Evolutionary conservation across 2,888 invertebrate genomes (phyloP), one percentile per base, ranked within the genome.

Genomic region (Hololepta plana): DNA sequence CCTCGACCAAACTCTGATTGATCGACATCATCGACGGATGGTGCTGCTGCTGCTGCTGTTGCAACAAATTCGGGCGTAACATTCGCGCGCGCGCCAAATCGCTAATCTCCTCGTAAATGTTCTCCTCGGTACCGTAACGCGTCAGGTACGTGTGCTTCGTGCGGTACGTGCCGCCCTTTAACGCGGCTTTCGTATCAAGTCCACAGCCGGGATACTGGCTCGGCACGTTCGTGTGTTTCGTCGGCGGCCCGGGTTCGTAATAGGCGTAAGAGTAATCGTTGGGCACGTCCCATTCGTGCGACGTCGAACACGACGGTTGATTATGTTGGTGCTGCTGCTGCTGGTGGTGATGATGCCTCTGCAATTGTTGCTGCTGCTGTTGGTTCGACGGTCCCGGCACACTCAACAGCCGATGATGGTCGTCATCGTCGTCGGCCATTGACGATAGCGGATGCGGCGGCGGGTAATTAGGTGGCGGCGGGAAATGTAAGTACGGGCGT

Each of bases 231-330:
- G 70, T 67, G 40, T 66, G 65, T 29, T 61, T 56, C 40, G 63
- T 64, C 31, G 64, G 62, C 4, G 67, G 65, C 2, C 70, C 70
- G 0, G 70, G 68, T 44, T 79, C 79, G 49, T 81, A 80, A 49
- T 82, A 82, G 11, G 81, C 81, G 50, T 82, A 82, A 8, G 80
- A 76, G 53, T 82, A 82, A 46, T 80, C 81, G 33, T 45, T 40
- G 31, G 42, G 46, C 16, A n/a, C n/a, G n/a, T n/a, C n/a, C n/a
- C n/a, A n/a, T n/a, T n/a, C n/a, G n/a, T n/a, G n/a, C n/a, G n/a
- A n/a, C n/a, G n/a, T n/a, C n/a, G n/a, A n/a, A n/a, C n/a, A n/a
- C n/a, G n/a, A n/a, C n/a, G n/a, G n/a, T n/a, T n/a, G n/a, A 25
- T 9, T 16, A 13, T 17, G 24, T 11, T 12, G 16, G 7, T 17